Conservation (phyloP, 2,888 invertebrate genomes). For the Cephus sareptanus region DNA sequence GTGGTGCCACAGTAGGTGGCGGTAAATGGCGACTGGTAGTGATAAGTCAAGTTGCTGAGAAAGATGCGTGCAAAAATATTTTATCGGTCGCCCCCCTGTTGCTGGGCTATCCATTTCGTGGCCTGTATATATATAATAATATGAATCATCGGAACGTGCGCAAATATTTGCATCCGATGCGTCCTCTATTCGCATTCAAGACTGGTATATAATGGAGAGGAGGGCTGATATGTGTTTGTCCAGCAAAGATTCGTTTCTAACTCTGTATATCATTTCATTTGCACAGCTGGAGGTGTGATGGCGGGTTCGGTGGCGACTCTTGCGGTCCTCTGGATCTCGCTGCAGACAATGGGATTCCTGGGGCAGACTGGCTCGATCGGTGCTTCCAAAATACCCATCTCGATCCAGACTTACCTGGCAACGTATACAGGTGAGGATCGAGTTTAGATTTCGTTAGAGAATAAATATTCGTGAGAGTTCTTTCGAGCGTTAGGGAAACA, state of each 20-base stretch:
- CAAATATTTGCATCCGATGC: background rate
- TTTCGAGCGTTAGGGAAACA: background rate
- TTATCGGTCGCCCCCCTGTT: background rate
- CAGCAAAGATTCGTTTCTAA: background rate
- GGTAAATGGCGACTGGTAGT: background rate
- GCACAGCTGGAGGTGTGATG: slow-evolving; percentile 58
- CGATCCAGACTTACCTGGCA: slow-evolving; percentile 48
- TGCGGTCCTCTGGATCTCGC: slow-evolving; percentile 52
- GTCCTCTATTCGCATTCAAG: background rate
- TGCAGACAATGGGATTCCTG: slow-evolving; percentile 54
- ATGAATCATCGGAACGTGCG: background rate
- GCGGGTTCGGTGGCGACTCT: slow-evolving; percentile 57
- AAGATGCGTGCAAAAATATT: background rate
- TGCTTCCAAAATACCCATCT: slow-evolving; percentile 41
- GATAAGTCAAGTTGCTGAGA: background rate
- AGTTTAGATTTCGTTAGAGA: background rate
- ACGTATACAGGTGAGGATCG: slow-evolving; percentile 42
- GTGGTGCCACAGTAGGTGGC: too few species aligned
- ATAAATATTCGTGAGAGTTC: background rate
- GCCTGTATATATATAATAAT: too few species aligned
- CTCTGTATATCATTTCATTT: slow-evolving; percentile 15
- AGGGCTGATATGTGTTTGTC: background rate
- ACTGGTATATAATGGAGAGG: background rate
- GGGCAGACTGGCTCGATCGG: slow-evolving; percentile 47
- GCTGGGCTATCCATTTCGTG: background rate